These are phyloP conservation scores for Otis tarda DNA, from an alignment of 2,113 vertebrate genomes.

Conservation along the genomic window DNA sequence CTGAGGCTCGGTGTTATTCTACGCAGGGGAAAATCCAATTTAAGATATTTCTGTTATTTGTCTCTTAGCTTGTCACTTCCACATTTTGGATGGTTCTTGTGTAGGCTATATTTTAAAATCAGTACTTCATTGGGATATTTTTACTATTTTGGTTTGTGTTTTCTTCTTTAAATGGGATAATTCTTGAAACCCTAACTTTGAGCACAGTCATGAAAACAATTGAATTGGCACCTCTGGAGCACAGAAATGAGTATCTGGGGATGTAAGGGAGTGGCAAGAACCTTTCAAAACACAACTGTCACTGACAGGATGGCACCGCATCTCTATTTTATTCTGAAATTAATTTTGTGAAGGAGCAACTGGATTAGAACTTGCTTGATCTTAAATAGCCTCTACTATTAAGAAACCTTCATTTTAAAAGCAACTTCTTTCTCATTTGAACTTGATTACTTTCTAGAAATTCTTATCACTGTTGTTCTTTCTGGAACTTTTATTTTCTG, in stretches of 20 bases:
- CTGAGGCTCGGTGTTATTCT: background rate
- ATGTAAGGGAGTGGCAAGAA: background rate
- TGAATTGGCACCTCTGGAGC: background rate
- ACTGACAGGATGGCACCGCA: background rate
- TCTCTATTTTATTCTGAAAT: background rate
- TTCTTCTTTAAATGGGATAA: background rate
- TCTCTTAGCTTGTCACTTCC: background rate
- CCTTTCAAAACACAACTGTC: constrained; percentile 22
- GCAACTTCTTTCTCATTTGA: background rate
- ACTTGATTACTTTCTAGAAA: background rate
- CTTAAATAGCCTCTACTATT: background rate
- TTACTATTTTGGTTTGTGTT: background rate
- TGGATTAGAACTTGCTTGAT: background rate
- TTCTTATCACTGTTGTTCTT: background rate
- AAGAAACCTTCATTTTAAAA: background rate
- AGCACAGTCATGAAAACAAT: background rate
- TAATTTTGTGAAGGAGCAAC: constrained; percentile 2
- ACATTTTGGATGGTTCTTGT: background rate
- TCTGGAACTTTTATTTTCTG: background rate
- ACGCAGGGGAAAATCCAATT: background rate
- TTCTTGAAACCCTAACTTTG: background rate
- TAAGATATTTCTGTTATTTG: background rate
- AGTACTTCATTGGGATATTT: background rate
- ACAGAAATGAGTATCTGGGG: background rate
- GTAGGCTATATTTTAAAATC: background rate